Conservation (phyloP, 1,140 invertebrate species). For the Bilobella aurantiaca region DNA sequence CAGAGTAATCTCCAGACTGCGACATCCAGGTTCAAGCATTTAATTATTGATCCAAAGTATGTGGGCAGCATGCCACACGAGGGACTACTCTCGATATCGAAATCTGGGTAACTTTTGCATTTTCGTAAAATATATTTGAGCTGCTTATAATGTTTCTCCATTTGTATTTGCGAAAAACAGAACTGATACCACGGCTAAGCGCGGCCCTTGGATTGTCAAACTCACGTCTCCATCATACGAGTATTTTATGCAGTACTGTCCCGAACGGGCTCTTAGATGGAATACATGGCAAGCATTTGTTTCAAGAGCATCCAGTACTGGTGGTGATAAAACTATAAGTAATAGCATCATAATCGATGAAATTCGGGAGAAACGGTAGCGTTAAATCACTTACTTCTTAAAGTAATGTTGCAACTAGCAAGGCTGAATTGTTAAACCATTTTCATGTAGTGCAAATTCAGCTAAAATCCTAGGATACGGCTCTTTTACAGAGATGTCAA, state of each 20-base stretch:
- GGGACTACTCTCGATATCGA: conserved; percentile 55
- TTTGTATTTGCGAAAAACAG: no score
- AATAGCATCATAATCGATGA: conserved; percentile 66
- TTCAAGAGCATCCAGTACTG: conserved; percentile 52
- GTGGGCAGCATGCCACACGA: conserved; percentile 63
- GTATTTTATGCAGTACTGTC: conserved; percentile 69
- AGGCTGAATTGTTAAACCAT: no score
- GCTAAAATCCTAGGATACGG: no score
- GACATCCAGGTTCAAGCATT: conserved; percentile 53
- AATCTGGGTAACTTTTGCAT: conserved; percentile 46
- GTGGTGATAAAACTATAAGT: conserved; percentile 52
- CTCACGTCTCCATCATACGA: conserved; percentile 59
- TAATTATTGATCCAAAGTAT: conserved; percentile 52
- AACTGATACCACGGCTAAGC: conserved; percentile 44
- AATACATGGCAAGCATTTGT: conserved; percentile 70
- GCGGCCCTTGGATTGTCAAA: conserved; percentile 67
- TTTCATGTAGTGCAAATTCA: no score
- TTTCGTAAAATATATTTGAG: background rate
- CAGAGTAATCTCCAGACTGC: conserved; percentile 52
- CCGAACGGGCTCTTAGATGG: conserved; percentile 60
- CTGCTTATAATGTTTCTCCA: background rate
- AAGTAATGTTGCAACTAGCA: no score
- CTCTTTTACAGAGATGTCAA: no score
- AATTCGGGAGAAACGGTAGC: conserved; percentile 53
- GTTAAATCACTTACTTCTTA: background rate